Conservation (phyloP, 1,140 invertebrate genomes). For the Olivierus martensii region DNA sequence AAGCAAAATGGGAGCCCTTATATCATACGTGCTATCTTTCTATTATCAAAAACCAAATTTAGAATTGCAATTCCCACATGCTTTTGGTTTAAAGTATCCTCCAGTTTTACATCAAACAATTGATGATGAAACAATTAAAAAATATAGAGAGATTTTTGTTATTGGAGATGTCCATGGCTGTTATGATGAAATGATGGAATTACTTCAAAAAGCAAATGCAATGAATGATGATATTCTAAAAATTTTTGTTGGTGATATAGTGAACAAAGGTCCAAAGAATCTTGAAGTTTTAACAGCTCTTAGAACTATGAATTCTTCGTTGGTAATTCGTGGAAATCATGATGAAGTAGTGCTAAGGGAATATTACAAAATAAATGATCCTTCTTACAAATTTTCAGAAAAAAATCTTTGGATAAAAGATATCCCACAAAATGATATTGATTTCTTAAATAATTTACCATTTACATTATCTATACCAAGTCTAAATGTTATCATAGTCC, state of each 20-base stretch:
- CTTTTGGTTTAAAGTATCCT: no score
- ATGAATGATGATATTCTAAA: conserved; percentile 21
- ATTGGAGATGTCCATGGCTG: conserved; percentile 34
- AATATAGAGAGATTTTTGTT: conserved; percentile 25
- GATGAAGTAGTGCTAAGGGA: conserved; percentile 20
- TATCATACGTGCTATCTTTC: no score
- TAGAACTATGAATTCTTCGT: neutral
- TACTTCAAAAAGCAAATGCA: conserved; percentile 18
- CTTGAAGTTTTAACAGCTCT: conserved; percentile 23
- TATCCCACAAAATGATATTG: conserved; percentile 24
- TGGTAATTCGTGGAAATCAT: conserved; percentile 20
- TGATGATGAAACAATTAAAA: neutral
- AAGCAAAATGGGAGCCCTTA: no score
- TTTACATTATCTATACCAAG: conserved; percentile 29
- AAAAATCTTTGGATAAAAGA: conserved; percentile 25
- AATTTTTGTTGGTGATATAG: conserved; percentile 30
- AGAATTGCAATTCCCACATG: no score
- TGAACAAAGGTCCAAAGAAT: conserved; percentile 30
- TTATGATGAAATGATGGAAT: conserved; percentile 26
- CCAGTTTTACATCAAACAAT: no score
- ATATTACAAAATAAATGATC: conserved; percentile 13
- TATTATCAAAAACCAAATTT: no score
- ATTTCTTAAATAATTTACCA: conserved; percentile 26
- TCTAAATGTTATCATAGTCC: conserved; percentile 28
- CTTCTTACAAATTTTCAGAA: conserved; percentile 17